Evolutionary conservation across 2,797 vertebrate genomes (phyloP).

Genomic region (Aeoliscus strigatus): DNA sequence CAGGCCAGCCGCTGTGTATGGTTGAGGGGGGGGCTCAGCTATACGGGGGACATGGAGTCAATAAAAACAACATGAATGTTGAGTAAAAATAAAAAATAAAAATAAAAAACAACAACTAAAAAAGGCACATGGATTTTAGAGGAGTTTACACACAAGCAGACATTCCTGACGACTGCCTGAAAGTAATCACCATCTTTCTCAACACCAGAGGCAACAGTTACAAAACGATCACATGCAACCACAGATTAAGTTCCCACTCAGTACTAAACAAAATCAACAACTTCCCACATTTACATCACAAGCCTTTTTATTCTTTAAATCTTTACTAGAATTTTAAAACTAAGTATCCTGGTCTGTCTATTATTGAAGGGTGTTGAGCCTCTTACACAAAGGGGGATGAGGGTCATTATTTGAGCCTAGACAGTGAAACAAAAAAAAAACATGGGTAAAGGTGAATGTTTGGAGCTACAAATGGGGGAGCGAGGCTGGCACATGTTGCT

Average conservation of each 20-base stretch:
- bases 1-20: constrained; percentile 39
- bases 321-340: not conserved
- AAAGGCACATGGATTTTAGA: constrained; percentile 66
- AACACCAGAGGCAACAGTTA: constrained; percentile 40
- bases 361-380: constrained; percentile 13
- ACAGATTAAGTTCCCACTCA: constrained; percentile 46
- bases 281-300: constrained; percentile 28
- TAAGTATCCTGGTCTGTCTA: too few species aligned
- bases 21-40: constrained; percentile 24
- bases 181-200: constrained; percentile 36
- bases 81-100: constrained; percentile 11
- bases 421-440: constrained; percentile 19
- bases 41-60: constrained; percentile 34
- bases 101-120: too few species aligned
- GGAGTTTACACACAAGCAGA: constrained; percentile 36
- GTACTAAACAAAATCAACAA: constrained; percentile 26
- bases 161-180: constrained; percentile 32
- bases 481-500: constrained; percentile 34
- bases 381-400: constrained; percentile 24
- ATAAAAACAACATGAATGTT: constrained; percentile 29
- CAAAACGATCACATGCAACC: constrained; percentile 67
- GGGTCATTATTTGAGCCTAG: constrained; percentile 25
- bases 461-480: constrained; percentile 34
- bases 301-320: constrained; percentile 22
- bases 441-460: constrained; percentile 28